Conservation (phyloP, 1,140 invertebrate genomes). For the Caenorhabditis remanei region DNA sequence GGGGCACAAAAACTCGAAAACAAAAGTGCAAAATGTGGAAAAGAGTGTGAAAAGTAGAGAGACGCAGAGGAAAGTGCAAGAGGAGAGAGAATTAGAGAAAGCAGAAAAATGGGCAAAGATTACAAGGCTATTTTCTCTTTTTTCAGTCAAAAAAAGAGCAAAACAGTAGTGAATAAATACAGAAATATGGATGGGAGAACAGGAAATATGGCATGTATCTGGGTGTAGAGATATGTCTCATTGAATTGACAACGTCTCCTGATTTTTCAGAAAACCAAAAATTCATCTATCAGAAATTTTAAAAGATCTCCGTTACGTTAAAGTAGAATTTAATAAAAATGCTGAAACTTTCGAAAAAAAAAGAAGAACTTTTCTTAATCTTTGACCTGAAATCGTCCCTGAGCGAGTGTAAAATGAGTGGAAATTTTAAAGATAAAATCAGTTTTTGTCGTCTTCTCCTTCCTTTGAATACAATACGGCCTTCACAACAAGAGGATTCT, state of each 20-base stretch:
- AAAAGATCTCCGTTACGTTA: no score
- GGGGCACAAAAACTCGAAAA: constrained; percentile 50
- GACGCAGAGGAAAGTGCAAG: not conserved
- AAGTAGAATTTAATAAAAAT: no score
- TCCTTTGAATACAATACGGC: not conserved
- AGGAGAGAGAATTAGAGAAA: not conserved
- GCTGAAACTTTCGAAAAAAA: not conserved
- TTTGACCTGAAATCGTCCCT: not conserved
- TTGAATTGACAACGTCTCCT: no score
- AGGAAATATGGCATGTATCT: not conserved
- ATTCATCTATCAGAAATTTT: no score
- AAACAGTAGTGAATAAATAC: not conserved
- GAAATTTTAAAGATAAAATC: not conserved
- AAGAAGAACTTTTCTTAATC: not conserved
- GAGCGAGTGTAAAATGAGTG: not conserved
- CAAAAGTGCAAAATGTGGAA: constrained; percentile 17
- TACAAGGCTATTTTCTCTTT: constrained; percentile 8
- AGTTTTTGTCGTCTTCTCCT: no score
- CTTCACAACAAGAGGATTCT: not conserved
- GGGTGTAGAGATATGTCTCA: no score
- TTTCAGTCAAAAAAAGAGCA: constrained; percentile 12
- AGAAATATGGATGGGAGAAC: not conserved
- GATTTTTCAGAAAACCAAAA: no score
- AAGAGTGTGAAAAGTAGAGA: not conserved
- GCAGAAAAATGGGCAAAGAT: constrained; percentile 14